Evolutionary conservation across 2,888 invertebrate genomes (phyloP).

Genomic region (Syrphus vitripennis): DNA sequence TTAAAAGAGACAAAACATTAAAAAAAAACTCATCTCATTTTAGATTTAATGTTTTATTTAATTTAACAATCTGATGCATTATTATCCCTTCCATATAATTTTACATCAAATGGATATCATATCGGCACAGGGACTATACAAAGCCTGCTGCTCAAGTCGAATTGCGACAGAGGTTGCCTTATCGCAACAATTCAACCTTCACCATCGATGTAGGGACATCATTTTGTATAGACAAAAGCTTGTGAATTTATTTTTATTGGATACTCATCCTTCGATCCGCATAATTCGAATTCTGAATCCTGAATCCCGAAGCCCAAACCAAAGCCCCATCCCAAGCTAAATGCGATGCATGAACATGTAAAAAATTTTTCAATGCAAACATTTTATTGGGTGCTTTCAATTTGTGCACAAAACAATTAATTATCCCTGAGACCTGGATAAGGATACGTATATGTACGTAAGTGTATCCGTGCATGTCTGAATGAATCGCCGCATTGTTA

Average conservation of each 20-base stretch:
- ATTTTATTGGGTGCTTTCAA: conserved; percentile 69
- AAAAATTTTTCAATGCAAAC: conserved; percentile 53
- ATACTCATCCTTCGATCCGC: conserved; percentile 19
- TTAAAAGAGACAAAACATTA: too few species aligned
- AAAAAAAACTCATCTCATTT: background rate
- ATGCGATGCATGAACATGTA: conserved; percentile 45
- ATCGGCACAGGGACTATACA: background rate
- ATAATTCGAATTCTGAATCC: conserved; percentile 30
- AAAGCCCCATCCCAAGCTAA: background rate
- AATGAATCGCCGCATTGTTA: conserved; percentile 64
- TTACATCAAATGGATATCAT: background rate
- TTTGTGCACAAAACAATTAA: conserved; percentile 70
- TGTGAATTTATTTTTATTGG: conserved; percentile 63
- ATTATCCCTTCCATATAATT: background rate
- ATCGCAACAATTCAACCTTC: conserved; percentile 5
- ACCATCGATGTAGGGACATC: conserved; percentile 9
- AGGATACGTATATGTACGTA: conserved; percentile 41
- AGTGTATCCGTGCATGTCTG: conserved; percentile 59
- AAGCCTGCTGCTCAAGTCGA: background rate
- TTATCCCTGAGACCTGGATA: conserved; percentile 69
- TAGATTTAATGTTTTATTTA: background rate
- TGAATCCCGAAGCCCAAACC: background rate
- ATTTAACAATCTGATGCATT: background rate
- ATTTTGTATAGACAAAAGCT: conserved; percentile 36
- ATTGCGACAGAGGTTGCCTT: background rate